Percentiles rank a stretch among this genome's conserved stretches.
Evolutionary conservation across 2,888 invertebrate genomes (phyloP).

Genomic region (Yponomeuta sedellus): DNA sequence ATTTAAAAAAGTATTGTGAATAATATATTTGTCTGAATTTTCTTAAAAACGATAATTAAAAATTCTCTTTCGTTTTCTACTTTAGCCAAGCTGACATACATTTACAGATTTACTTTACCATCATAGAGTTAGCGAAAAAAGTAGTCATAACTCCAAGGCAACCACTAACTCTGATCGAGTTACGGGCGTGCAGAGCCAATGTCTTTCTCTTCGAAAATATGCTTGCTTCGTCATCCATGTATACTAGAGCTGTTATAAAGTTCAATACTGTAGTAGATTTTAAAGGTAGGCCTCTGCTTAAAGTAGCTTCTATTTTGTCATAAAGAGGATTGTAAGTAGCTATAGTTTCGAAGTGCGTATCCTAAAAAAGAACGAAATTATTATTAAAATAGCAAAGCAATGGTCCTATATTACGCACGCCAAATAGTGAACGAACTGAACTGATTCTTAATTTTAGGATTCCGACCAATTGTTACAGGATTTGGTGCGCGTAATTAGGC

Average conservation of each 20-base stretch:
- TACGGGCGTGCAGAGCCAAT: constrained; percentile 40
- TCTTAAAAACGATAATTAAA: too few species aligned
- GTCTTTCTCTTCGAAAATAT: constrained; percentile 26
- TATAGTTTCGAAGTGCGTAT: constrained; percentile 34
- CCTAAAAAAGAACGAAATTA: constrained; percentile 28
- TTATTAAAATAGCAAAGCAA: too few species aligned
- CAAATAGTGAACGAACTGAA: too few species aligned
- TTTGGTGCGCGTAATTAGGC: too few species aligned
- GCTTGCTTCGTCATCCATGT: constrained; percentile 31
- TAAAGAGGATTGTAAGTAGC: constrained; percentile 45
- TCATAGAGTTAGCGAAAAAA: constrained; percentile 45
- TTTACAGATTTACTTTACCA: constrained; percentile 28
- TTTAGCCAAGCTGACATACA: too few species aligned
- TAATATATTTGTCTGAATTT: too few species aligned
- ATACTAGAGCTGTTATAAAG: constrained; percentile 47
- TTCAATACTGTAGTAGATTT: constrained; percentile 42
- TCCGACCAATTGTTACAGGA: too few species aligned
- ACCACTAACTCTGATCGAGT: constrained; percentile 53
- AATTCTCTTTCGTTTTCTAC: too few species aligned
- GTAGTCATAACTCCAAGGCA: constrained; percentile 50
- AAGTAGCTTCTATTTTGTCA: constrained; percentile 37
- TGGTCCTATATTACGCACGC: too few species aligned
- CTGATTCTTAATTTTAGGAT: too few species aligned
- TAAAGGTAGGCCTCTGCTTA: constrained; percentile 35
- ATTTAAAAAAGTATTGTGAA: too few species aligned